phyloP scores from a whole-genome alignment of 1,140 invertebrate species.

The Drosophila pandora region DNA sequence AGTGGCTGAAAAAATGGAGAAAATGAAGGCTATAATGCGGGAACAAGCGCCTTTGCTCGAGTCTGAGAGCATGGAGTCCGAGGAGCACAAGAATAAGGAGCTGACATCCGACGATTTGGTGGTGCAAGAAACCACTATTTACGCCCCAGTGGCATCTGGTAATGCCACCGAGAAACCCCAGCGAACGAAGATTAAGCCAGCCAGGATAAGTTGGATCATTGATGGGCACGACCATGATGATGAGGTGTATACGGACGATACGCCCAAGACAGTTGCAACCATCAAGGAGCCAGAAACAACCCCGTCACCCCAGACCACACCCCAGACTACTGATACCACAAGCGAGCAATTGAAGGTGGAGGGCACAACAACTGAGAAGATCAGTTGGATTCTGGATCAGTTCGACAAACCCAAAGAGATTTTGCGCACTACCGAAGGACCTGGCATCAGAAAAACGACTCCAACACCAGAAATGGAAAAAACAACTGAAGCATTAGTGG shows the following conservation, averaged over 20 bases:
- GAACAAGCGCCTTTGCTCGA: constrained; percentile 48
- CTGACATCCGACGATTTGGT: constrained; percentile 3
- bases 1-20: constrained; percentile 74
- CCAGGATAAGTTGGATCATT: constrained; percentile 73
- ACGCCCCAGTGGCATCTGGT: neutral
- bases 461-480: neutral
- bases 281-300: constrained; percentile 9
- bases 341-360: constrained; percentile 10
- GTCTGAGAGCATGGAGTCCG: constrained; percentile 38
- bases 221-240: constrained; percentile 68
- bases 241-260: constrained; percentile 51
- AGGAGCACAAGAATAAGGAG: constrained; percentile 6
- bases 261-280: constrained; percentile 18
- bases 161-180: constrained; percentile 39
- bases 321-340: neutral
- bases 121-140: constrained; percentile 14
- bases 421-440: constrained; percentile 48
- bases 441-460: constrained; percentile 7
- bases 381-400: constrained; percentile 63
- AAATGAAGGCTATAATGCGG: constrained; percentile 74
- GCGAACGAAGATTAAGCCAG: constrained; percentile 62
- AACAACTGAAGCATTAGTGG: neutral
- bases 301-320: neutral
- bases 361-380: constrained; percentile 31
- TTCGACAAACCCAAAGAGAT: constrained; percentile 68